These are phyloP conservation scores for Dorcus parallelipipedus DNA, from an alignment of 2,888 invertebrate genomes.

Conservation along the genomic window DNA sequence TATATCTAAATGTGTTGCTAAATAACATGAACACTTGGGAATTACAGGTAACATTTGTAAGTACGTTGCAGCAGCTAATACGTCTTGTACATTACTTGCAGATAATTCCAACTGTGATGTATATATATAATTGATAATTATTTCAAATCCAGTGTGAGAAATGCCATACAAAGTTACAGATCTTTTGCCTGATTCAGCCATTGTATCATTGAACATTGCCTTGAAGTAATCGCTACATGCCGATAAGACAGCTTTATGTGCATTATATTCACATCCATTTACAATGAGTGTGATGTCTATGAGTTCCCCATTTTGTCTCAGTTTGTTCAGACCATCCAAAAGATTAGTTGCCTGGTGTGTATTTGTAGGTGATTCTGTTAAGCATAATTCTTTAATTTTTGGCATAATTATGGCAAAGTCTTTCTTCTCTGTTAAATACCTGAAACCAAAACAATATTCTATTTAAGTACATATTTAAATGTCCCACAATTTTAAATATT, in stretches of 20 bases:
- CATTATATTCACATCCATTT: conserved; percentile 63
- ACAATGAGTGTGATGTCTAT: conserved; percentile 66
- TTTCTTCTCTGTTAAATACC: background rate
- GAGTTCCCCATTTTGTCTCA: conserved; percentile 59
- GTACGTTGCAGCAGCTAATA: conserved; percentile 67
- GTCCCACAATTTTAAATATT: too few species aligned
- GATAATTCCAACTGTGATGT: conserved; percentile 62
- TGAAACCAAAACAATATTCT: background rate
- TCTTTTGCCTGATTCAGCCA: conserved; percentile 62
- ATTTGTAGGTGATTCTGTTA: conserved; percentile 46
- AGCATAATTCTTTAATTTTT: conserved; percentile 41
- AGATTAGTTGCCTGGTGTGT: conserved; percentile 54
- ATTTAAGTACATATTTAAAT: background rate
- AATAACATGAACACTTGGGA: conserved; percentile 62
- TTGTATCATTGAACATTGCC: conserved; percentile 71
- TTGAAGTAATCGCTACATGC: conserved; percentile 73
- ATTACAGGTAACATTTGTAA: conserved; percentile 63
- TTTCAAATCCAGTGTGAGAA: conserved; percentile 61
- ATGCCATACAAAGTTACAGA: conserved; percentile 66
- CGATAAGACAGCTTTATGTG: conserved; percentile 67
- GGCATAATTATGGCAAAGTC: conserved; percentile 34
- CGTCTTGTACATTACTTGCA: conserved; percentile 63
- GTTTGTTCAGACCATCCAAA: conserved; percentile 59
- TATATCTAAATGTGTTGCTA: conserved; percentile 63
- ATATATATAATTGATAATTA: conserved; percentile 67